phyloP scores from a whole-genome alignment of 1,140 invertebrate species.

The Phortica variegata region DNA sequence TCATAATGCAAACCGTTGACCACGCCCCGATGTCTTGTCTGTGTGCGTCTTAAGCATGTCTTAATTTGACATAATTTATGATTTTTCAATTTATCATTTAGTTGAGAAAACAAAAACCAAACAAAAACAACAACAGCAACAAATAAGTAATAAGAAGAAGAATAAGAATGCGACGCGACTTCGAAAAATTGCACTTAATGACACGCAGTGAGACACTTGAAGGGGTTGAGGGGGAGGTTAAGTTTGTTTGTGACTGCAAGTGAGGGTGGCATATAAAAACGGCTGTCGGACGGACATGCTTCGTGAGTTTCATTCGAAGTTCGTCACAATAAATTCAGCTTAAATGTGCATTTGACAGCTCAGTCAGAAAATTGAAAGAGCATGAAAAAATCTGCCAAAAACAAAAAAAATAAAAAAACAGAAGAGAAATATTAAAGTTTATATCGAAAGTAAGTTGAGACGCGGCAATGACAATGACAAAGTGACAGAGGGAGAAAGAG shows the following conservation, averaged over 20 bases:
- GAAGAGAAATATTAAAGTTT: no score
- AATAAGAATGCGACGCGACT: no score
- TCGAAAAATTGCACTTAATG: background rate
- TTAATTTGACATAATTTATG: slow-evolving; percentile 51
- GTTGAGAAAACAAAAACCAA: no score
- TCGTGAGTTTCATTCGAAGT: background rate
- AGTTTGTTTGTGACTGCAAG: slow-evolving; percentile 4
- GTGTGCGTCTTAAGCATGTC: background rate
- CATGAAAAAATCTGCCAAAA: no score
- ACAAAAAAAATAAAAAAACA: no score
- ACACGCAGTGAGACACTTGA: background rate
- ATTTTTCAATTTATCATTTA: slow-evolving; percentile 47
- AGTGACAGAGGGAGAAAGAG: no score
- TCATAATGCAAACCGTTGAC: slow-evolving; percentile 22
- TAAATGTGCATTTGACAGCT: background rate
- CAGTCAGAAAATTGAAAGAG: background rate
- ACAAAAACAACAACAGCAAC: no score
- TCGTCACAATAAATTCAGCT: background rate
- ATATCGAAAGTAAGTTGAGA: no score
- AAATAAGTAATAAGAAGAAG: no score
- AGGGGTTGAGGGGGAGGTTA: no score
- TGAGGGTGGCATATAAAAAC: slow-evolving; percentile 10
- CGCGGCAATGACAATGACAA: no score
- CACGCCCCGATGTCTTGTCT: slow-evolving; percentile 4
- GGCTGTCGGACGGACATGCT: slow-evolving; percentile 4